Base-by-base conservation (phyloP, 2,888 invertebrate genomes). In the Drosophila kambysellisi region DNA sequence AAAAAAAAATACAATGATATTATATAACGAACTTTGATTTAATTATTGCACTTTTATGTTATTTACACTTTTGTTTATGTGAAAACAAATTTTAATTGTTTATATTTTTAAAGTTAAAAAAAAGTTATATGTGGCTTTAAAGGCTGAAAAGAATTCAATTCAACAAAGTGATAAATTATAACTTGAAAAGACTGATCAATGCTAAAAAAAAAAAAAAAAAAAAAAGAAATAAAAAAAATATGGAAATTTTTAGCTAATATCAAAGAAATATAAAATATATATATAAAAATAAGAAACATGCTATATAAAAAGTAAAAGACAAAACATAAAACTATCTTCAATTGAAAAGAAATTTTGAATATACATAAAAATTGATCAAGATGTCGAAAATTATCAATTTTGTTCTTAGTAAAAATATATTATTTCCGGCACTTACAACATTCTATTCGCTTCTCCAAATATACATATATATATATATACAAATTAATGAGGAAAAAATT, bases 11-110 rank as follows among this genome's bases (percentile, higher is more conserved):
- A 37, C 32, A 70, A 56, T 70, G 54, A 72, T 76, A 76, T 76
- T 77, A 57, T 84, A 81, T 66, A 62, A 74, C 70, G 56, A 66
- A 77, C 59, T 85, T 85, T 74, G 52, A 70, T 88, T 88, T 77
- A 67, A 76, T 76, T 86, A 74, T 88, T 88, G 75, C 82, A 88
- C 73, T 85, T 86, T 86, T 88, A 76, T 88, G 88, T 86, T 83
- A 84, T 72, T 83, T 77, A 68, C 66, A 78, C 83, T 80, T 83
- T 85, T 75, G 69, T 85, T 87, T 84, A 81, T 84, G 72, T 82
- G 64, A 72, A 73, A 73, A 74, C 68, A 68, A 67, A 79, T 77
- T 85, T 85, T 73, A 73, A 80, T 83, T 79, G 82, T 81, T 88
- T 88, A 83, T 82, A 74, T 68, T 86, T 88, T 76, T 30, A 59